Conservation (phyloP, 1,140 invertebrate species). For the Neodiprion pinetum region DNA sequence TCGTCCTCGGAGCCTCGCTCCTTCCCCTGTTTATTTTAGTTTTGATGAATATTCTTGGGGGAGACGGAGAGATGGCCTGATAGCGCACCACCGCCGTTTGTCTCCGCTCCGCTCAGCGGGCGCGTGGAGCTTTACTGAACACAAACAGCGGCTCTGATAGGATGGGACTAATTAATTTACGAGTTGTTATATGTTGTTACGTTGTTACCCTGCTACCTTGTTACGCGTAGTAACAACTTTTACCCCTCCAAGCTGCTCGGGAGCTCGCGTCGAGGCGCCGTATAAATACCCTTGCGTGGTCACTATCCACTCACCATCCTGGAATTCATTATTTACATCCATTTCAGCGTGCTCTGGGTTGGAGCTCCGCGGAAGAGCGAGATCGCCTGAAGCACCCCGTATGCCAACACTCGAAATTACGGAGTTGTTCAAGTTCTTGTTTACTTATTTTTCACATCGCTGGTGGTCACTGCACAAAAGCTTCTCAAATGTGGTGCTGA, state of each 20-base stretch:
- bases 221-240: conserved; percentile 28
- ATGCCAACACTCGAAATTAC: no score
- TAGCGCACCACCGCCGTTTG: conserved; percentile 46
- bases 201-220: conserved; percentile 35
- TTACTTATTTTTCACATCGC: no score
- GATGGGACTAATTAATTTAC: conserved; percentile 51
- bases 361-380: background rate
- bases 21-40: conserved; percentile 33
- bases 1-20: conserved; percentile 23
- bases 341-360: background rate
- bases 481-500: no score
- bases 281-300: background rate
- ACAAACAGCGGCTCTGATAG: conserved; percentile 35
- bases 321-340: background rate
- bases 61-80: conserved; percentile 42
- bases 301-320: background rate
- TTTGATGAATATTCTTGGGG: conserved; percentile 46
- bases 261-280: background rate
- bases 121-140: conserved; percentile 39
- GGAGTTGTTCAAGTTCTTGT: no score
- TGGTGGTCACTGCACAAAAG: no score
- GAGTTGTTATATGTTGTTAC: conserved; percentile 34
- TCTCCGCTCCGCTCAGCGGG: conserved; percentile 50
- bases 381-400: no score
- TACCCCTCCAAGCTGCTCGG: background rate